Base-by-base conservation (phyloP, 2,113 vertebrate species). In the Gnathonemus longibarbis region DNA sequence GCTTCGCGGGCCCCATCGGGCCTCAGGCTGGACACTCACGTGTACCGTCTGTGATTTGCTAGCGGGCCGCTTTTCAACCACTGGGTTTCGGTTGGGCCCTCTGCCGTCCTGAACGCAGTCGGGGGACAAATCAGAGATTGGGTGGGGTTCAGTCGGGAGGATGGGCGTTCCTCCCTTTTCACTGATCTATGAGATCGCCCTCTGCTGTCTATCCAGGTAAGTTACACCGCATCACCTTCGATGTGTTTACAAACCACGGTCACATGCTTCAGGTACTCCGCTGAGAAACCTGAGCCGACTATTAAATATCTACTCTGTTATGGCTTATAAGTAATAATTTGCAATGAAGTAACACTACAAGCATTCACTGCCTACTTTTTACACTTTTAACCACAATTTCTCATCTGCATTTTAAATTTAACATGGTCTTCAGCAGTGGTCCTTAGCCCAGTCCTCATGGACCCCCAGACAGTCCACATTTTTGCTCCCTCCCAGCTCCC, bases 11-110 rank as follows among this genome's bases (percentile, higher is more conserved):
- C n/a, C n/a, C 46, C 9, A 27, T 21, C 1, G 45, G 45, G 66
- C n/a, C 9, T 19, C n/a, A 0, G 24, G 27, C 27, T 35, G 27
- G 48, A 83, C 74, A 91, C 91, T 90, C 91, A 89, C 86, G 90
- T 88, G 91, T 84, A 89, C 87, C 21, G 49, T 49, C 86, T 58
- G 80, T 85, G 88, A 83, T 91, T 50, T 46, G 80, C 45, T 88
- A 90, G 46, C 50, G 88, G 52, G 31, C 45, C 70, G 35, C 90
- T 90, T 84, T 84, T 88, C 90, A 90, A 90, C 90, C 90, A 88
- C 90, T 84, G 90, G 49, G 52, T 84, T 84, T 90, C 87, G 27
- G 87, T 70, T n/a, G 84, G 24, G 49, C 49, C 50, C 52, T 90
- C 90, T 84, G 90, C 50, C 42, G 77, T 80, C 87, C 90, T 90